Evolutionary conservation across 2,797 vertebrate genomes (phyloP).

Genomic region (Mormyrus proboscirostris): DNA sequence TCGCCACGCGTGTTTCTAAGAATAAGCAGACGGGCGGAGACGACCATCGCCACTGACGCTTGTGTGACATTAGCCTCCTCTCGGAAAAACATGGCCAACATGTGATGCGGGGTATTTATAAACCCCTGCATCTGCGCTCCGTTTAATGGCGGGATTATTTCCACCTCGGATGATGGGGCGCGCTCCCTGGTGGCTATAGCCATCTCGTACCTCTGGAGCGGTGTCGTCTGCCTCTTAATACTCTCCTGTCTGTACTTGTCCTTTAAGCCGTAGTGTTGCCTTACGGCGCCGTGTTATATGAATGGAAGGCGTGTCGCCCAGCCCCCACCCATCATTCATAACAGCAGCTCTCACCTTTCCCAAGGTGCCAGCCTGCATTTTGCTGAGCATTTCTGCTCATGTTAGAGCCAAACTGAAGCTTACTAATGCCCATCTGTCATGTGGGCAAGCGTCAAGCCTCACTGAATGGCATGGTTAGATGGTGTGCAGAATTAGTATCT

Average conservation of each 20-base stretch:
- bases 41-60: not conserved
- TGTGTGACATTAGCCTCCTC: not conserved
- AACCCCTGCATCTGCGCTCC: conserved; percentile 30
- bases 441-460: not conserved
- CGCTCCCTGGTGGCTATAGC: not conserved
- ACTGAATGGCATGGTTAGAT: not conserved
- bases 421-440: not conserved
- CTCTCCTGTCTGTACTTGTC: not conserved
- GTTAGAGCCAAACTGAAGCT: not conserved
- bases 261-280: not conserved
- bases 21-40: not conserved
- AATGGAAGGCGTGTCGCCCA: not conserved
- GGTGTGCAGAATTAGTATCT: not conserved
- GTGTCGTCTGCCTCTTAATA: not conserved
- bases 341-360: not conserved
- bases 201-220: not conserved
- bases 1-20: not conserved
- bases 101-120: conserved; percentile 38
- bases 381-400: conserved; percentile 1
- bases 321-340: not conserved
- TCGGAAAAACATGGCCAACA: conserved; percentile 20
- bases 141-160: conserved; percentile 41
- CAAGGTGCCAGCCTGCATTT: not conserved
- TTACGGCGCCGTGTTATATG: not conserved
- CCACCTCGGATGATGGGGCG: conserved; percentile 24